A percentile compares a stretch with the other conserved stretches of the same genome.
Conservation (phyloP, 2,888 invertebrate species). For the Perizoma affinitatum region DNA sequence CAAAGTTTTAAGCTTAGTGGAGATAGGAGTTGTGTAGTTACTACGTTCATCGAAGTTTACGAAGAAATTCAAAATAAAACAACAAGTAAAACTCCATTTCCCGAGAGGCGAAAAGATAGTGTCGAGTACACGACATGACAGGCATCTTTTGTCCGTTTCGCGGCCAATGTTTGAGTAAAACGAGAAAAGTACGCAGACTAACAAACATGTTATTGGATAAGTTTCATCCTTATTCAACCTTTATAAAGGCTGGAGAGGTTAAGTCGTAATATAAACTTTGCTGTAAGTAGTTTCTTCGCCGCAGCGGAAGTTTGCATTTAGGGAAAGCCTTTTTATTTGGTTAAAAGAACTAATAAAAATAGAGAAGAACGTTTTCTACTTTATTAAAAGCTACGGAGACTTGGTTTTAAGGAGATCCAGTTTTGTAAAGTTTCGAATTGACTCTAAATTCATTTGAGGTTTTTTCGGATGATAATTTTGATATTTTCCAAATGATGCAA, state of each 20-base stretch:
- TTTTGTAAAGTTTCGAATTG: neutral
- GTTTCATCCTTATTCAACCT: slow-evolving; percentile 57
- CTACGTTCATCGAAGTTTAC: slow-evolving; percentile 13
- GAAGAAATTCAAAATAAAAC: slow-evolving; percentile 26
- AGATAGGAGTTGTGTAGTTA: neutral
- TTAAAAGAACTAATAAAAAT: slow-evolving; percentile 34
- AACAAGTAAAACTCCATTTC: slow-evolving; percentile 28
- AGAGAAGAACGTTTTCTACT: slow-evolving; percentile 25
- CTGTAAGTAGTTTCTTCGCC: slow-evolving; percentile 53
- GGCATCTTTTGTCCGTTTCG: slow-evolving; percentile 30
- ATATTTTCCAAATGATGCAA: too few species aligned
- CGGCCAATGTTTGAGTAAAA: slow-evolving; percentile 51
- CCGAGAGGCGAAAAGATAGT: slow-evolving; percentile 29
- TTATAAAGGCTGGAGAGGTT: slow-evolving; percentile 63
- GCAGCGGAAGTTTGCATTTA: slow-evolving; percentile 45
- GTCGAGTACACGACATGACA: slow-evolving; percentile 27
- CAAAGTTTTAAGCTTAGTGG: too few species aligned
- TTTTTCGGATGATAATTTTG: too few species aligned
- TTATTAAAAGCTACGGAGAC: slow-evolving; percentile 8
- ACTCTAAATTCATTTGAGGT: too few species aligned
- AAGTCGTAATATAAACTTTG: slow-evolving; percentile 75
- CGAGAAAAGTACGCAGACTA: slow-evolving; percentile 48
- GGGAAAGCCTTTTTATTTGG: slow-evolving; percentile 37
- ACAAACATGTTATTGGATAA: slow-evolving; percentile 72
- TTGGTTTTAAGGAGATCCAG: slow-evolving; percentile 3